Percentiles rank a stretch among this genome's conserved stretches.
These are phyloP conservation scores for Spisula solida DNA, from an alignment of 2,888 invertebrate genomes.

Conservation along the genomic window DNA sequence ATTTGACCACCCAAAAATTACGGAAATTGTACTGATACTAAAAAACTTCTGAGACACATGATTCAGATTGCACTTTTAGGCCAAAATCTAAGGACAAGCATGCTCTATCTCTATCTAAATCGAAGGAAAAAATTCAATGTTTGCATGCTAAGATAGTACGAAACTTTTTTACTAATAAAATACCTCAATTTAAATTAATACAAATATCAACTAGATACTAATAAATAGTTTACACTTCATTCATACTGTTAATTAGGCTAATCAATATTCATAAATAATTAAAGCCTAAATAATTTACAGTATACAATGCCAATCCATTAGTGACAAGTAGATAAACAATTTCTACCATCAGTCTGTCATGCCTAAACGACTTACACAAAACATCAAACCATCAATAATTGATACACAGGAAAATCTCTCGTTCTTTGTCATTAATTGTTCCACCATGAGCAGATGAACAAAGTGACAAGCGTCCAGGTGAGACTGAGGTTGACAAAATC, in stretches of 20 bases:
- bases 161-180: neutral
- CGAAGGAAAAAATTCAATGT: neutral
- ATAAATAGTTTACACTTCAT: neutral
- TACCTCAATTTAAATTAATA: neutral
- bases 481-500: constrained; percentile 23
- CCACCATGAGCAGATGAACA: constrained; percentile 1
- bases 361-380: neutral
- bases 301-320: neutral
- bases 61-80: too few relatives aligned
- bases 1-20: too few relatives aligned
- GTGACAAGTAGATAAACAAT: neutral
- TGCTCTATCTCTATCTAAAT: too few relatives aligned
- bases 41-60: too few relatives aligned
- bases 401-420: neutral
- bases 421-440: constrained; percentile 2
- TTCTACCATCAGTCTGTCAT: neutral
- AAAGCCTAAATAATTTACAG: neutral
- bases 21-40: too few relatives aligned
- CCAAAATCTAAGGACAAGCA: too few relatives aligned
- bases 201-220: neutral
- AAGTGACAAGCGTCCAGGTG: constrained; percentile 25
- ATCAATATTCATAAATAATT: constrained; percentile 19
- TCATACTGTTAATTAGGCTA: neutral
- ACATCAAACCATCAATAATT: neutral
- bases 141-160: neutral